Evolutionary conservation across 1,140 invertebrate species (phyloP).

Genomic region (Drosophila lacertosa): DNA sequence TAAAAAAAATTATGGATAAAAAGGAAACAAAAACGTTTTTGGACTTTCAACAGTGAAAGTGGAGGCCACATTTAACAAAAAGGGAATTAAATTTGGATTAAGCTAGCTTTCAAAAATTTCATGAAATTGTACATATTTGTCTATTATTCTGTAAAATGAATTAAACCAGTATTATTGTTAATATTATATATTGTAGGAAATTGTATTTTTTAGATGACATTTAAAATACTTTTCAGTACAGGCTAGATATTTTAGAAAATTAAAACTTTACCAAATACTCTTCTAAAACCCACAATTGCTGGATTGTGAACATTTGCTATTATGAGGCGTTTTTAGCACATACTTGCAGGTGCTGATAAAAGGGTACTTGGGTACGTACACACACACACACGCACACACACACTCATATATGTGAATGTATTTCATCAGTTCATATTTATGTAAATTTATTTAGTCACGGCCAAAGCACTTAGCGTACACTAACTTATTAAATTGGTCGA

Average conservation of each 20-base stretch:
- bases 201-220: too few relatives aligned
- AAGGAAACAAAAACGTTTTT: neutral
- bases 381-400: too few relatives aligned
- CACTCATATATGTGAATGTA: slow-evolving; percentile 12
- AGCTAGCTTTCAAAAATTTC: neutral
- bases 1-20: too few relatives aligned
- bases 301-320: slow-evolving; percentile 23
- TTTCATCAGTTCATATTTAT: slow-evolving; percentile 1
- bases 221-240: too few relatives aligned
- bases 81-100: neutral
- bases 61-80: neutral
- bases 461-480: slow-evolving; percentile 56
- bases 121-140: neutral
- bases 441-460: slow-evolving; percentile 11
- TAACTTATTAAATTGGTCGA: slow-evolving; percentile 56
- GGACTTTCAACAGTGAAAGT: slow-evolving; percentile 14
- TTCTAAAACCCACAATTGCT: slow-evolving; percentile 9
- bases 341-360: slow-evolving; percentile 24
- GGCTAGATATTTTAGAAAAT: neutral
- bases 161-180: too few relatives aligned
- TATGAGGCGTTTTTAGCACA: slow-evolving; percentile 38
- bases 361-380: slow-evolving; percentile 13
- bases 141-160: neutral
- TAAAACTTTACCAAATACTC: neutral
- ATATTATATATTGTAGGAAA: too few relatives aligned